Evolutionary conservation across 2,797 vertebrate genomes (phyloP).

Genomic region (Myoxocephalus aenaeus): DNA sequence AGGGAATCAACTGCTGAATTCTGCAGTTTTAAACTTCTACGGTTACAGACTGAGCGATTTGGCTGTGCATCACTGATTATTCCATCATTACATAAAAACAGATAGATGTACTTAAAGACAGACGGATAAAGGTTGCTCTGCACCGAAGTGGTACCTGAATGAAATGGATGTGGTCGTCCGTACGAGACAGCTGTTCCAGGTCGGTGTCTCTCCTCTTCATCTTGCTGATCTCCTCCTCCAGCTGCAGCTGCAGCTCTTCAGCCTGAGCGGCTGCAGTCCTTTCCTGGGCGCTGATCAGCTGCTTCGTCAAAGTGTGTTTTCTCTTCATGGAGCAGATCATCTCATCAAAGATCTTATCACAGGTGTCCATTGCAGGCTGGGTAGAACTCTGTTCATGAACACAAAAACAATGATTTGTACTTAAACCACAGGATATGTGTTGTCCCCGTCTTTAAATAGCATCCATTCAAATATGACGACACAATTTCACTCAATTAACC

Average conservation of each 20-base stretch:
- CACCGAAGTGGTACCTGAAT: constrained; percentile 25
- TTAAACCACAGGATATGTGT: no score
- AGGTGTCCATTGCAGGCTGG: not conserved
- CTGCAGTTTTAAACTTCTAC: no score
- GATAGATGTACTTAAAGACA: not conserved
- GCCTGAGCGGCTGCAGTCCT: not conserved
- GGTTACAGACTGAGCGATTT: no score
- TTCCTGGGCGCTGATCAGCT: constrained; percentile 2
- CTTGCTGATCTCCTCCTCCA: constrained; percentile 24
- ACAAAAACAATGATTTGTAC: not conserved
- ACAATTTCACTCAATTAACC: no score
- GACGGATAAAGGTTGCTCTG: not conserved
- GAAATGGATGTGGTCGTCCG: constrained; percentile 32
- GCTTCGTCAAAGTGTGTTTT: accelerated
- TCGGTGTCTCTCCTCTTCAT: constrained; percentile 5
- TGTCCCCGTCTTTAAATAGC: no score
- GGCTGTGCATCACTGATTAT: no score
- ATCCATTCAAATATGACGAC: no score
- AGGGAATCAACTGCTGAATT: no score
- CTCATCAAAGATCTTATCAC: not conserved
- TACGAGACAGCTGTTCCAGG: constrained; percentile 21
- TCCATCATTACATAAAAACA: not conserved
- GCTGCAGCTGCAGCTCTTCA: constrained; percentile 21
- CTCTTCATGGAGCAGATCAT: constrained; percentile 9
- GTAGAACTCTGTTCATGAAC: not conserved